Evolutionary conservation across 2,797 vertebrate genomes (phyloP), one percentile per base, ranked within the genome.

Genomic region (Cossypha caffra): DNA sequence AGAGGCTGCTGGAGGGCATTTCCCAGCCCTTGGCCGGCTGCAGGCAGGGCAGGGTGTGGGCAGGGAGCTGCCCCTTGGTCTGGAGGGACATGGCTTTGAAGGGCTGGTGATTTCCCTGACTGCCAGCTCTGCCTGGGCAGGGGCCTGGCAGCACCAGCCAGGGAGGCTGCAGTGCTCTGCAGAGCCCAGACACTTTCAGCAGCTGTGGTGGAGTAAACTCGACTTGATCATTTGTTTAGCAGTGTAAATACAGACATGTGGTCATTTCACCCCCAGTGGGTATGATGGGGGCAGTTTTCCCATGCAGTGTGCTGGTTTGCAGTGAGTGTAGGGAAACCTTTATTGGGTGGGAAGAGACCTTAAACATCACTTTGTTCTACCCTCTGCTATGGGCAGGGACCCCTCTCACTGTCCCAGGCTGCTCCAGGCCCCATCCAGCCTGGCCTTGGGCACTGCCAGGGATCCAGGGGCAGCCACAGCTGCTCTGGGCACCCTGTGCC

Each of bases 321-420:
- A n/a, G 35, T 7, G 42, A 35, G n/a, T 5, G 4, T 1, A 9
- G 48, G 21, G 57, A 37, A 47, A 33, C 29, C 45, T 57, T 40
- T 3, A 2, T 58, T 43, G 62, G 8, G 7, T 67, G 28, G 15
- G 35, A 55, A 71, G 10, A 23, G 31, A 55, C 35, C 31, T 48
- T n/a, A 48, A 62, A 63, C 11, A 18, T 35, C 26, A 42, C 16
- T 12, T 35, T 5, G 5, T 63, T 16, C 48, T 15, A 40, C 48
- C 14, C 14, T 13, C 11, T 54, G 40, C 38, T 4, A 4, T 29
- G 23, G 43, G 16, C 33, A 68, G 24, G 40, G 38, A 38, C 38
- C 0, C 1, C 6, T 76, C 6, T 25, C 24, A 29, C 33, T 14
- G 0, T 37, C 9, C 11, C 40, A 33, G 19, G 33, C 0, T 45